Percentiles rank a stretch among this genome's conserved stretches.
Evolutionary conservation across 2,113 vertebrate species (phyloP).

Genomic region (Aythya baeri): DNA sequence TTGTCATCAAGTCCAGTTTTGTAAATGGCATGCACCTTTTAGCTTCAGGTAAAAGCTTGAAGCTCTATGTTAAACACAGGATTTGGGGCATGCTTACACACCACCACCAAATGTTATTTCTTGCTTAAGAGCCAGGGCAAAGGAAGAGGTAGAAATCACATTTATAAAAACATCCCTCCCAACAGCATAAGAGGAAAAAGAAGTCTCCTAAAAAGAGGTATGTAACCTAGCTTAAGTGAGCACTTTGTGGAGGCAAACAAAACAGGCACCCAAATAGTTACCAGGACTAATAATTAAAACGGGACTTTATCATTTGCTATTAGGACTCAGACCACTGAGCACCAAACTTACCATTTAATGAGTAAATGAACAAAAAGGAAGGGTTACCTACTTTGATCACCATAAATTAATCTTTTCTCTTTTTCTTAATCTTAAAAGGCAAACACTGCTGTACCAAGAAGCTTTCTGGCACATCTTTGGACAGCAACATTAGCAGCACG

Average conservation of each 20-base stretch:
- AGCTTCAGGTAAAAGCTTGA: not conserved
- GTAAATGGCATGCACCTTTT: not conserved
- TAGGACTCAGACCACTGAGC: not conserved
- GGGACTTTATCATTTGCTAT: not conserved
- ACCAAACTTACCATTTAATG: not conserved
- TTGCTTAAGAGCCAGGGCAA: not conserved
- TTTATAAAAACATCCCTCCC: not conserved
- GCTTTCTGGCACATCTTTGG: not conserved
- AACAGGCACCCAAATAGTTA: not conserved
- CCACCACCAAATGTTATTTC: not conserved
- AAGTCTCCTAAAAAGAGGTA: not conserved
- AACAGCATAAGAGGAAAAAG: not conserved
- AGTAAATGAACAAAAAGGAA: not conserved
- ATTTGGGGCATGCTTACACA: not conserved
- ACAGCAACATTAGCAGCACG: not conserved
- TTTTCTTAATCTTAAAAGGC: too few relatives aligned
- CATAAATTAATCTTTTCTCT: not conserved
- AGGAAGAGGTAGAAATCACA: not conserved
- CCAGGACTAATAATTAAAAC: not conserved
- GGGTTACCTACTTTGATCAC: not conserved
- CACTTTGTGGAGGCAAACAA: not conserved
- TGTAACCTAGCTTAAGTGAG: not conserved
- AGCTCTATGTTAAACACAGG: not conserved
- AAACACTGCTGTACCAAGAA: not conserved
- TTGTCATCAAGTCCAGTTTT: not conserved